Base-by-base conservation (phyloP, 2,797 vertebrate species). In the Zenarchopterus dispar region DNA sequence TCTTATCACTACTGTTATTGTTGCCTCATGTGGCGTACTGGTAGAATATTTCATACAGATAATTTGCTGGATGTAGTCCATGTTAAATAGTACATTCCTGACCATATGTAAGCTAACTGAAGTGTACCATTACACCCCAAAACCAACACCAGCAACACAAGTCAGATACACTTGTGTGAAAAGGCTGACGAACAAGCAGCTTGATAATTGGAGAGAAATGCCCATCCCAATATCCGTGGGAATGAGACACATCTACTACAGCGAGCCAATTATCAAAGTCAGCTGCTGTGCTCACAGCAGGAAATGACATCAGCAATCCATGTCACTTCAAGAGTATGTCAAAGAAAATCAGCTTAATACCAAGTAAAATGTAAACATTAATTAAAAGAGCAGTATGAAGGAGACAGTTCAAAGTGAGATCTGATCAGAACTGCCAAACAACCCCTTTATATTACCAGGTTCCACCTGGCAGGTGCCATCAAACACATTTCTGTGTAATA, bases 161-260 rank as follows among this genome's bases (percentile, higher is more conserved):
- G 83, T 82, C 62, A 84, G 71, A 73, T 73, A 73, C 70, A 73
- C 82, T 90, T 86, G 86, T 89, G 87, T 88, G 77, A 79, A 83
- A 78, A 86, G 75, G 82, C 79, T 85, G 78, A 86, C 75, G 71
- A 90, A 91, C 88, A 91, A 91, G 88, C 80, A 63, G 76, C 81
- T 87, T 87, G 92, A 93, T 93, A 93, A 94, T 92, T 90, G 83
- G 72, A 84, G 72, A 84, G 85, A 78, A 87, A 89, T 81, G 81
- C 80, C 70, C 71, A 85, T 89, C 92, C 82, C 78, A 47, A 23
- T 39, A 47, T 46, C 57, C 63, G 65, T 64, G 56, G 84, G 88
- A 93, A 88, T 84, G 79, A 84, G 71, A 75, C 81, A 61, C 75
- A 57, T 86, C 67, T 74, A 73, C 72, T 64, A 67, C 75, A 78